These are phyloP conservation scores for Dryadula phaetusa DNA, from an alignment of 2,888 invertebrate species.

Conservation along the genomic window DNA sequence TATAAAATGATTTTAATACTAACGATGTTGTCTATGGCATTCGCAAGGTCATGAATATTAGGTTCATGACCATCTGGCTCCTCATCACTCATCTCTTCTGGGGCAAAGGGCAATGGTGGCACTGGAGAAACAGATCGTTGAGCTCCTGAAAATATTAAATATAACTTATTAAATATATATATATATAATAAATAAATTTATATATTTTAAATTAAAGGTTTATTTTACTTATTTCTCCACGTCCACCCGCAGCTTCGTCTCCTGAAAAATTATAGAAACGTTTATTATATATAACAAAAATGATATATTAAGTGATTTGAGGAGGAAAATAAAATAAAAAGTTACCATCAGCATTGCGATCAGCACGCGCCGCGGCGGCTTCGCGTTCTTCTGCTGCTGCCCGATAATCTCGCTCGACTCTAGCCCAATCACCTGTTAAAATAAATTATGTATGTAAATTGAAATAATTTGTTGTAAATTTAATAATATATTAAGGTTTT, in stretches of 20 bases:
- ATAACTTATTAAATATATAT: background rate
- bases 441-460: background rate
- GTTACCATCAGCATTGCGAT: background rate
- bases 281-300: background rate
- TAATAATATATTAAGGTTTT: background rate
- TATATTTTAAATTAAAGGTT: background rate
- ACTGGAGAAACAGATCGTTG: conserved; percentile 9
- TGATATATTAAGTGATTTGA: background rate
- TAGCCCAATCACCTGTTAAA: conserved; percentile 16
- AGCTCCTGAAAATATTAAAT: background rate
- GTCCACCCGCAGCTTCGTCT: background rate
- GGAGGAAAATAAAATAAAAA: background rate
- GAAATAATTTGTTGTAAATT: background rate
- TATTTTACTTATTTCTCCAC: background rate
- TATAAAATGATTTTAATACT: conserved; percentile 3
- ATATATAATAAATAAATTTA: background rate
- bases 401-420: conserved; percentile 11
- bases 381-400: background rate
- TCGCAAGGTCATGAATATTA: conserved; percentile 4
- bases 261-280: background rate
- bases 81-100: conserved; percentile 10
- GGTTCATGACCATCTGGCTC: background rate
- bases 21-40: conserved; percentile 18
- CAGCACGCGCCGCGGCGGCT: background rate
- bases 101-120: conserved; percentile 4